These are phyloP conservation scores for Himalopsyche kuldschensis DNA, from an alignment of 2,888 invertebrate species.

Conservation along the genomic window DNA sequence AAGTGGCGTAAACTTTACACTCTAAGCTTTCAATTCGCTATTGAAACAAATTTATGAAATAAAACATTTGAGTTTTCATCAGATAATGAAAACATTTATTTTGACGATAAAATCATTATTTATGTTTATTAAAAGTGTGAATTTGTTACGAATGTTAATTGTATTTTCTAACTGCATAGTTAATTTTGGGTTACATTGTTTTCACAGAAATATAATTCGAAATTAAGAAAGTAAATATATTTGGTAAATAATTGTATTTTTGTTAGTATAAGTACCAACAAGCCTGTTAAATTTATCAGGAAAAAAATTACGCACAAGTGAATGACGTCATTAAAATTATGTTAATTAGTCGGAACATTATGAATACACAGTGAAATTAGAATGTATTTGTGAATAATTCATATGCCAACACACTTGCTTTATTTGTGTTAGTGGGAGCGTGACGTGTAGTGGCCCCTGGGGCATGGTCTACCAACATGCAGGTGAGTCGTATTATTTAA, in stretches of 20 bases:
- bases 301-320: not conserved
- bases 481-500: slow-evolving; percentile 14
- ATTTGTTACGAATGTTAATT: too few relatives aligned
- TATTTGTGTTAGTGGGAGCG: not conserved
- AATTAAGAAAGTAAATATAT: too few relatives aligned
- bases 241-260: not conserved
- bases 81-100: too few relatives aligned
- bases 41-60: too few relatives aligned
- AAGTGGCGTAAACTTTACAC: too few relatives aligned
- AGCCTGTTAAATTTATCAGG: not conserved
- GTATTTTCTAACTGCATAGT: too few relatives aligned
- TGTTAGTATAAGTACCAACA: not conserved
- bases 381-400: not conserved
- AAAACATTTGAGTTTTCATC: too few relatives aligned
- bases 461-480: slow-evolving; percentile 28
- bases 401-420: not conserved
- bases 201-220: too few relatives aligned
- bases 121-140: too few relatives aligned
- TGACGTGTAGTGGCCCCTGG: slow-evolving; percentile 15
- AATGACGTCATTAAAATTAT: not conserved
- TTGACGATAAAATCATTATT: too few relatives aligned
- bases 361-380: not conserved
- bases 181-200: too few relatives aligned
- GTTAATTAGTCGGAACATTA: not conserved
- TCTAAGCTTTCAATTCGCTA: too few relatives aligned